phyloP scores from a whole-genome alignment of 92 coral and sea anemone species.

The Desmophyllum pertusum region DNA sequence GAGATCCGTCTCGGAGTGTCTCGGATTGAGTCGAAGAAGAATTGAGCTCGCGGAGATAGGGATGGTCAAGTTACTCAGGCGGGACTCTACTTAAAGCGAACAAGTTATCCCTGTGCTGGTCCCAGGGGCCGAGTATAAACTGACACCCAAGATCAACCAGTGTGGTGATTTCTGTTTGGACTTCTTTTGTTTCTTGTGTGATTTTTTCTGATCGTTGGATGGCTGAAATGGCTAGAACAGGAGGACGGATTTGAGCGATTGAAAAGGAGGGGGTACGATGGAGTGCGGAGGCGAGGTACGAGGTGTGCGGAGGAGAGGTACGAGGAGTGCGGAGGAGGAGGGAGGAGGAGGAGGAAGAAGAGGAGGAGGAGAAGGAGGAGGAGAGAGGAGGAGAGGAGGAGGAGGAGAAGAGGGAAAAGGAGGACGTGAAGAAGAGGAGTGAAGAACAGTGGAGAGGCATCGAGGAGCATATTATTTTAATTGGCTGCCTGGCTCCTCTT shows the following conservation, averaged over 20 bases:
- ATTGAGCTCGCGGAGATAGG: no score
- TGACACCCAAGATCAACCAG: conserved; percentile 16
- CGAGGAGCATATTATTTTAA: no score
- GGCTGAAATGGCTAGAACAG: conserved; percentile 18
- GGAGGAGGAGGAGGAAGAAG: not conserved
- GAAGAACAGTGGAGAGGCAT: not conserved
- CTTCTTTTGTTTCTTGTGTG: conserved; percentile 63
- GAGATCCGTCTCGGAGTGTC: no score
- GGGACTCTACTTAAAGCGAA: no score
- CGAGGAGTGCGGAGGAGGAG: not conserved
- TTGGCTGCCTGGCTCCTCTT: no score
- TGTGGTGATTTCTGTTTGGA: conserved; percentile 65
- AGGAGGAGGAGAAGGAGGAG: not conserved
- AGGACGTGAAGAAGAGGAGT: not conserved
- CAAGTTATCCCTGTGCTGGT: not conserved
- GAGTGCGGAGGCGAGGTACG: no score
- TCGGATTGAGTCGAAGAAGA: no score
- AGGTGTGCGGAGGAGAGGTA: no score
- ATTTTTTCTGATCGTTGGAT: conserved; percentile 33
- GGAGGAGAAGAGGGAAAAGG: not conserved
- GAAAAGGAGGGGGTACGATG: no score
- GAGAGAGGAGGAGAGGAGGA: not conserved
- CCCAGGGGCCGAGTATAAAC: not conserved
- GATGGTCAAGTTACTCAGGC: not conserved
- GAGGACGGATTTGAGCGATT: no score